phyloP scores from a whole-genome alignment of 2,888 invertebrate species.

The Hermodice carunculata region DNA sequence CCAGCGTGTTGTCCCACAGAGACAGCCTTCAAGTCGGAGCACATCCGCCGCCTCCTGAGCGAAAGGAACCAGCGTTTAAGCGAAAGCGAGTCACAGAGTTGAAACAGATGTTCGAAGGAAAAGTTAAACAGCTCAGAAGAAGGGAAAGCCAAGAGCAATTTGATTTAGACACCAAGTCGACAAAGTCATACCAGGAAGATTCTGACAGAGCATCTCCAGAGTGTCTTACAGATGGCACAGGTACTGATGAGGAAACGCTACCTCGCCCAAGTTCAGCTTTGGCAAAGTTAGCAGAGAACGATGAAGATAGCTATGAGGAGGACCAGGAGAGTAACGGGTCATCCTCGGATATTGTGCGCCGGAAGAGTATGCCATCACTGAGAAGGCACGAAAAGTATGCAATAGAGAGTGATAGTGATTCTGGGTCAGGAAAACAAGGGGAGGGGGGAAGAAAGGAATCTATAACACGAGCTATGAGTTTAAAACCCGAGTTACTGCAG shows the following conservation, averaged over 20 bases:
- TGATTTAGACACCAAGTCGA: slow-evolving; percentile 72
- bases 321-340: slow-evolving; percentile 22
- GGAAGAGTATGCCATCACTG: slow-evolving; percentile 97
- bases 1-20: neutral
- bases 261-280: slow-evolving; percentile 43
- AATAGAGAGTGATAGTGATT: neutral
- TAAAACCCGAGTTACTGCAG: slow-evolving; percentile 34
- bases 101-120: slow-evolving; percentile 92
- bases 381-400: slow-evolving; percentile 11
- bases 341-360: slow-evolving; percentile 78
- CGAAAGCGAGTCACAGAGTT: slow-evolving; percentile 91
- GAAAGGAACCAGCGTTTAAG: slow-evolving; percentile 65
- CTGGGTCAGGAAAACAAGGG: neutral
- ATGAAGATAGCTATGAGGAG: slow-evolving; percentile 28
- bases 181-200: slow-evolving; percentile 15
- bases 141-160: slow-evolving; percentile 75
- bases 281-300: slow-evolving; percentile 30
- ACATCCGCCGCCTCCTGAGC: neutral
- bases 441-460: slow-evolving; percentile 4
- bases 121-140: slow-evolving; percentile 71
- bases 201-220: slow-evolving; percentile 20
- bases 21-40: neutral
- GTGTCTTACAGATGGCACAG: neutral
- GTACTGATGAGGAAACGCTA: neutral
- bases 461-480: slow-evolving; percentile 21